Percentiles rank a stretch among this genome's conserved stretches.
phyloP scores from a whole-genome alignment of 2,797 vertebrate species.

The Lagorchestes hirsutus region DNA sequence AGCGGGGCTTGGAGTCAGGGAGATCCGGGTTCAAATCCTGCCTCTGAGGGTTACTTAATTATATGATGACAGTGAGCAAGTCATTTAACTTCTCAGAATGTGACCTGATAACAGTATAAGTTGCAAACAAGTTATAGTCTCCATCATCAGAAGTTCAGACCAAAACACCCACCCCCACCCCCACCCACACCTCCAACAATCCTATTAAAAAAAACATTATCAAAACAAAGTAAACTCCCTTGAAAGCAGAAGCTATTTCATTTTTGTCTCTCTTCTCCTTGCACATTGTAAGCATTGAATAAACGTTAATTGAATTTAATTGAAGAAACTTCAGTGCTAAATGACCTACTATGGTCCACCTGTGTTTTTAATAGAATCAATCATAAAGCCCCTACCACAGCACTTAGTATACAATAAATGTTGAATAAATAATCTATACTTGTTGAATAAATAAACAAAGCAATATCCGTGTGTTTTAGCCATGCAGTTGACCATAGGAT shows the following conservation, averaged over 20 bases:
- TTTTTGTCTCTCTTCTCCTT: background rate
- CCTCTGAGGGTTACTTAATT: background rate
- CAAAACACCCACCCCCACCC: background rate
- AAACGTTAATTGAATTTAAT: background rate
- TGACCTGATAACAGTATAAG: background rate
- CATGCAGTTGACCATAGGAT: constrained; percentile 10
- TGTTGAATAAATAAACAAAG: constrained; percentile 55
- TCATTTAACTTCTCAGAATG: background rate
- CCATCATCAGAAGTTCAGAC: background rate
- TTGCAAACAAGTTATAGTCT: background rate
- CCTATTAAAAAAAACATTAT: background rate
- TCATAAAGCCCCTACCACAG: background rate
- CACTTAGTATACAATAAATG: background rate
- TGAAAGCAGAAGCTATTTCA: background rate
- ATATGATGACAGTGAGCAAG: background rate
- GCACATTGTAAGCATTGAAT: background rate
- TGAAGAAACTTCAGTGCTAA: constrained; percentile 23
- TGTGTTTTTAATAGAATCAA: constrained; percentile 17
- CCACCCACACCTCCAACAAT: background rate
- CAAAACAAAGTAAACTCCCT: background rate
- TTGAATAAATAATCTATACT: constrained; percentile 36
- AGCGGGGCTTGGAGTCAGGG: background rate
- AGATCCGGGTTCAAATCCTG: background rate
- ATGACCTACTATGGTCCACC: constrained; percentile 15
- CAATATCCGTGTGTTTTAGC: background rate